Base-by-base conservation (phyloP, 2,888 invertebrate genomes). In the Ochropleura plecta region DNA sequence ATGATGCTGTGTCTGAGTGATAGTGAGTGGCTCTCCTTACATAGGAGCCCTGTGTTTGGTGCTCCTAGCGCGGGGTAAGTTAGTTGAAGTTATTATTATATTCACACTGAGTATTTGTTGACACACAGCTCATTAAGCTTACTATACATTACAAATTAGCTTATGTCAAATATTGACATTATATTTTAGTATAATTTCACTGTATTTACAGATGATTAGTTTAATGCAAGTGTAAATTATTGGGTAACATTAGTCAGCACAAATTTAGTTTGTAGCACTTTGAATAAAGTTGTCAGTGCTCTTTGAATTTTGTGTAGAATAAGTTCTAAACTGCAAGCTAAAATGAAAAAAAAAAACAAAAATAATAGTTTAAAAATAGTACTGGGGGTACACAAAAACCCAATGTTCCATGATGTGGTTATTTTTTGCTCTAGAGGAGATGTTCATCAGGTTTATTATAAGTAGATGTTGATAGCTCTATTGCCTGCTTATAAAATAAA, bases 101-200 rank as follows among this genome's bases (percentile, higher is more conserved):
- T 65, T 64, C 14, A 62, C 59, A 62, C 55, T 59, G 51, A 73
- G 18, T 71, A 66, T 84, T 82, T 82, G 72, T 84, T 81, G 76
- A 84, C 80, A 70, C 60, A 63, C 67, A 49, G 60, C 70, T 70
- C 60, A 67, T 80, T 69, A 49, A 70, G n/a, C 68, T 75, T 78
- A 82, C 74, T 82, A 77, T 68, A 80, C 49, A 77, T 69, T 81
- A 74, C 49, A 78, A 65, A 79, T 65, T 64, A 62, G 81, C 73
- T 86, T 85, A 85, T 83, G 82, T 74, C 42, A 74, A 5, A 74
- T 86, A 73, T 86, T 87, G 78, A 83, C 81, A 73, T 70, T 73
- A 81, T 81, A 82, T 77, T 84, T 76, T 78, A 76, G 68, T 80
- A 75, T 70, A 75, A 77, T 73, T 78, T 78, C n/a, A 70, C 69